Percentiles rank a stretch among this genome's conserved stretches.
These are phyloP conservation scores for Drepana falcataria DNA, from an alignment of 2,888 invertebrate species.

Conservation along the genomic window DNA sequence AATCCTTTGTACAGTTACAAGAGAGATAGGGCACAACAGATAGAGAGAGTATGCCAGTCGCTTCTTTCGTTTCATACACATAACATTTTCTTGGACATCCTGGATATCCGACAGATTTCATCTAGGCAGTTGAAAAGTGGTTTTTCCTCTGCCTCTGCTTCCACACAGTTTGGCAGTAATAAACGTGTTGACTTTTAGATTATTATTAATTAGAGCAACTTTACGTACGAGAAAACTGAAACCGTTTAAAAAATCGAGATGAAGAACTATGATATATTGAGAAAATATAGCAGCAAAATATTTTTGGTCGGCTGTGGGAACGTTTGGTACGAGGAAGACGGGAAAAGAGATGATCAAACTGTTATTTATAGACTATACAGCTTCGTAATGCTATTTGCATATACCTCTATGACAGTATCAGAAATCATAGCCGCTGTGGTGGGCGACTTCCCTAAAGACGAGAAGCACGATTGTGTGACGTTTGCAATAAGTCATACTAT, in stretches of 20 bases:
- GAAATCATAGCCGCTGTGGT: slow-evolving; percentile 56
- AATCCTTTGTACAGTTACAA: no score
- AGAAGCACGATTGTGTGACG: slow-evolving; percentile 56
- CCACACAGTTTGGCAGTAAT: no score
- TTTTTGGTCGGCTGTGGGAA: slow-evolving; percentile 57
- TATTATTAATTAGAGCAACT: background rate
- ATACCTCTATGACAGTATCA: slow-evolving; percentile 50
- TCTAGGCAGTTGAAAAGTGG: no score
- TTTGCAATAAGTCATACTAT: slow-evolving; percentile 61
- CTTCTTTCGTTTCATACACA: no score
- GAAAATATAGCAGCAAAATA: slow-evolving; percentile 43
- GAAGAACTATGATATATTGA: slow-evolving; percentile 54
- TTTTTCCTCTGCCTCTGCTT: no score
- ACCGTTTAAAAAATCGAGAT: slow-evolving; percentile 23
- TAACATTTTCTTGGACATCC: no score
- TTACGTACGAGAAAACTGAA: background rate
- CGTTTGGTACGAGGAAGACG: slow-evolving; percentile 55
- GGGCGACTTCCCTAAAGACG: slow-evolving; percentile 58
- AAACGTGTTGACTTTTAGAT: no score
- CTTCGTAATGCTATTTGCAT: slow-evolving; percentile 37
- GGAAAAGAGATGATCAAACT: slow-evolving; percentile 43
- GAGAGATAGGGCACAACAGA: no score
- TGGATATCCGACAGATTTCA: no score
- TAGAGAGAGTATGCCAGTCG: no score
- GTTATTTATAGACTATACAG: slow-evolving; percentile 42